These are phyloP conservation scores for Hypercompe scribonia DNA, from an alignment of 2,888 invertebrate genomes.

Conservation along the genomic window DNA sequence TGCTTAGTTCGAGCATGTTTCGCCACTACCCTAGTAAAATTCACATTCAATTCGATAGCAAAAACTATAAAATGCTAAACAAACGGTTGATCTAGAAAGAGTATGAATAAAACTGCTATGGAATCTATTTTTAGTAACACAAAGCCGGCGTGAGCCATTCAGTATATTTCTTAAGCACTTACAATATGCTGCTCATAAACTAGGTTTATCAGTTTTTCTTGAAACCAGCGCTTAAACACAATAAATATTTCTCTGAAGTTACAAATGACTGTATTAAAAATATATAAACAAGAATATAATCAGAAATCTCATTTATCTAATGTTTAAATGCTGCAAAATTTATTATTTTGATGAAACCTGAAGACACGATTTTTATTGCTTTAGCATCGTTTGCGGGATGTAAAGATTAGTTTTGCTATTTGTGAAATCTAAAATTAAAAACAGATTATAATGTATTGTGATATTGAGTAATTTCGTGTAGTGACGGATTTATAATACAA, in stretches of 20 bases:
- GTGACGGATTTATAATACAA: neutral
- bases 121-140: neutral
- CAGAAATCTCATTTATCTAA: slow-evolving; percentile 17
- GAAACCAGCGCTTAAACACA: slow-evolving; percentile 17
- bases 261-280: neutral
- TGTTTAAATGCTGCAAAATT: slow-evolving; percentile 33
- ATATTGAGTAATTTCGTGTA: too few relatives aligned
- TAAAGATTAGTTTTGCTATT: slow-evolving; percentile 13
- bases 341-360: slow-evolving; percentile 24
- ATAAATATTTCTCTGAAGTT: slow-evolving; percentile 19
- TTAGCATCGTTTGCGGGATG: slow-evolving; percentile 18
- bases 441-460: neutral
- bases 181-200: slow-evolving; percentile 25
- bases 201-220: slow-evolving; percentile 29
- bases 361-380: slow-evolving; percentile 23
- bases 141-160: slow-evolving; percentile 5
- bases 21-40: neutral
- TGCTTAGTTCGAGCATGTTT: neutral
- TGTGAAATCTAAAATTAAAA: neutral
- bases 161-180: slow-evolving; percentile 10
- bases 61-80: neutral
- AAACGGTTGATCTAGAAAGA: neutral
- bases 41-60: neutral
- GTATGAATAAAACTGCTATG: neutral
- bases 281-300: slow-evolving; percentile 34